Base-by-base conservation (phyloP, 1,140 invertebrate species). In the Centruroides vittatus region DNA sequence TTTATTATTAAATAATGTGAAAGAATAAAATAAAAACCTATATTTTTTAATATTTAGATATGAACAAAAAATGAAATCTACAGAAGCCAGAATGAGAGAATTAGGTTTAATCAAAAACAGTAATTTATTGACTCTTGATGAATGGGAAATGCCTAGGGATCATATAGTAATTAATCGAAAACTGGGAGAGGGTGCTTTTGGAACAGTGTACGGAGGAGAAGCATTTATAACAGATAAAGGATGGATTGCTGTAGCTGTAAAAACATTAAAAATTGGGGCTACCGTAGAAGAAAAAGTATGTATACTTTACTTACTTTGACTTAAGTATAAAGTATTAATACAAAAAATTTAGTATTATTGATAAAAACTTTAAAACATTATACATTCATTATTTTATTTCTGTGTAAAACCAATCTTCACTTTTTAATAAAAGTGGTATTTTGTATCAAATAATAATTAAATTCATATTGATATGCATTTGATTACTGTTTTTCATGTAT, bases 161-260 rank as follows among this genome's bases (percentile, higher is more conserved):
- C 78, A 82, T 55, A 84, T 94, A 3, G 86, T 93, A n/a, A 83
- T 93, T n/a, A 93, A 93, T 73, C 76, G 90, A 23, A 86, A 85
- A 69, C 74, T 93, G 0, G 89, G 90, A 1, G 86, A 90, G 70
- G 89, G 91, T n/a, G 87, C 88, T 1, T 92, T 93, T 72, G 90
- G 88, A 35, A 88, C 83, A 0, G 88, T 92, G 5, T 90, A 87
- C 70, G 88, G 88, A 58, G 89, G 89, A 12, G 88, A 92, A 69
- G 85, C 85, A 1, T 77, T 81, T 47, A 78, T 89, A 23, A 74
- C 81, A 35, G 72, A 70, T 35, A 79, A 80, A 47, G 82, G 82
- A n/a, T 92, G 88, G 88, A 80, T 84, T 3, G 84, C 88, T 2
- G 89, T 93, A 0, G 92, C 91, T 9, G 89, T 94, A 0, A 96